Evolutionary conservation across 2,888 invertebrate genomes (phyloP), one percentile per base, ranked within the genome.

Genomic region (Oscheius sp.): DNA sequence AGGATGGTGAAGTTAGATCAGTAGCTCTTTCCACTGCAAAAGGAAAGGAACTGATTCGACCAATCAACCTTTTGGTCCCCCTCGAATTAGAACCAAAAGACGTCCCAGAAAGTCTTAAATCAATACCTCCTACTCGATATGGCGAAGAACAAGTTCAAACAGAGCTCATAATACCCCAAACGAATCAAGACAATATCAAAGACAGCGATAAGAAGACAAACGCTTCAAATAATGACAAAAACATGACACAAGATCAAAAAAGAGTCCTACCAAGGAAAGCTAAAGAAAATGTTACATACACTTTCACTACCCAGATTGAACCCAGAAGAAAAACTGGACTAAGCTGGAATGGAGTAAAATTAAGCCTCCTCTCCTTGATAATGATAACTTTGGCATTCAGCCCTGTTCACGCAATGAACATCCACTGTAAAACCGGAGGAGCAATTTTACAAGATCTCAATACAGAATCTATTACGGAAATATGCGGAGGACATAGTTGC

Each of bases 21-120:
- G 61, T 20, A 2, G 44, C 41, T 5, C 17, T 61, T 22, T 44
- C 41, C 2, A 44, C 44, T 2, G 2, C 2, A 2, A 38, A 26
- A 12, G 61, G 61, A 3, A 61, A 41, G n/a, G 44, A 45, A 33
- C 22, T 30, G 4, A 32, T 20, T 17, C 2, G 63, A 1, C 30
- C 50, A 1, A 32, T 63, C 33, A 63, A 51, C 8, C 26, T 50
- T 4, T 20, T 63, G 26, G 33, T 63, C 8, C 63, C 63, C 28
- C 54, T 63, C 3, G 63, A 63, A 4, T n/a, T 59, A 6, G 45
- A 61, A 12, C 3, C 2, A 2, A 20, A 17, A 3, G 26, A 41
- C 20, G 12, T 41, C 20, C 5, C 41, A 2, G 41, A 3, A 20
- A 3, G 14, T 3, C 41, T 9, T 36, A 8, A 8, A 14, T 14